Percentiles rank a stretch among this genome's conserved stretches.
These are phyloP conservation scores for Pipistrellus pygmaeus DNA, from an alignment of 2,797 vertebrate species.

Conservation along the genomic window DNA sequence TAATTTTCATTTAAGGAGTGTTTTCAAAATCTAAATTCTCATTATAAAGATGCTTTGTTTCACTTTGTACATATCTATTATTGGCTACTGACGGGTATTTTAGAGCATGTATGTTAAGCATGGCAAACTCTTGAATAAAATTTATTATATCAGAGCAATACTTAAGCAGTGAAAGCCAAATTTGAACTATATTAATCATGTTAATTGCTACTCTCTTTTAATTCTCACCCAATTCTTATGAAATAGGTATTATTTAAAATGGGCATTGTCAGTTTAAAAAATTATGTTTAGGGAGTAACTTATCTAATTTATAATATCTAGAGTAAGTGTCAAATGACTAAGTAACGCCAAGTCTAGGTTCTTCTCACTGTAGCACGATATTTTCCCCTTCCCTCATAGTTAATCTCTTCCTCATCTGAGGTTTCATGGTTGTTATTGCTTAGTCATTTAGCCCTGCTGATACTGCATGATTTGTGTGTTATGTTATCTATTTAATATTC, in stretches of 20 bases:
- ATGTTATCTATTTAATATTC: not conserved
- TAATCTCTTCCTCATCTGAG: not conserved
- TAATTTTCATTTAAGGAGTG: not conserved
- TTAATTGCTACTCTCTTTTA: not conserved
- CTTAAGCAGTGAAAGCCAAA: not conserved
- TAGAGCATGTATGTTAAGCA: not conserved
- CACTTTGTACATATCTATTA: not conserved
- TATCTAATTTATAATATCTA: not conserved
- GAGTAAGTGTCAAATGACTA: not conserved
- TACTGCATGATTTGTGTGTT: not conserved
- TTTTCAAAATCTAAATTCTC: constrained; percentile 17
- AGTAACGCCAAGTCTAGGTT: not conserved
- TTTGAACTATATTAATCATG: not conserved
- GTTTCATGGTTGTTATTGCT: not conserved
- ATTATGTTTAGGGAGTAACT: not conserved
- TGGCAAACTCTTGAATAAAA: not conserved
- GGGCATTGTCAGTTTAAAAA: not conserved
- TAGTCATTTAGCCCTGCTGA: not conserved
- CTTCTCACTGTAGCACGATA: not conserved
- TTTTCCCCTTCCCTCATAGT: not conserved
- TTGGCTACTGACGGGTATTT: not conserved
- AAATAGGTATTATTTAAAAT: constrained; percentile 22
- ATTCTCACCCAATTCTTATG: not conserved
- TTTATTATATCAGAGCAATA: not conserved
- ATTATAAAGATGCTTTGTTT: not conserved